Evolutionary conservation across 2,113 vertebrate species (phyloP), one percentile per base, ranked within the genome.

Genomic region (Corydoras sp.): DNA sequence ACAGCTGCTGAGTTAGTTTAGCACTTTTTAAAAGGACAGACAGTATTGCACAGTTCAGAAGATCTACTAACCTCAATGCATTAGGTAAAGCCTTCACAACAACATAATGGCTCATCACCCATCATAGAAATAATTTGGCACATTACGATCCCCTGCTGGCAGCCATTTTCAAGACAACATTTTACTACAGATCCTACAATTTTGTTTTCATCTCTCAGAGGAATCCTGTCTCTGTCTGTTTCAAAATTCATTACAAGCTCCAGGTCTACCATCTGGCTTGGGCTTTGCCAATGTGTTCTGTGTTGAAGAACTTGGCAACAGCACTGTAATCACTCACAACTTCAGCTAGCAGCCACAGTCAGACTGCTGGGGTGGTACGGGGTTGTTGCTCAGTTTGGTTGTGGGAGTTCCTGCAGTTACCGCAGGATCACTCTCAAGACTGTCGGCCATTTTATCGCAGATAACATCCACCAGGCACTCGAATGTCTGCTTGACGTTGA

Each of bases 401-500:
- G 87, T 94, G 82, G 94, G 93, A 68, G 90, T 94, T 75, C 92
- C 91, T 2, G 93, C 91, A 71, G 91, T 85, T 82, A 89, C 85
- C 53, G 91, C 87, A 11, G 95, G 91, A 78, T 97, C 93, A 0
- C 78, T 89, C 85, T 98, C 97, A 88, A 96, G 76, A 68, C 93
- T 97, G 87, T 98, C 95, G 0, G 94, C 96, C 95, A 98, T 98
- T 85, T 95, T 97, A 86, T 98, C 95, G 2, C 96, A 99, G 88
- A 99, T 99, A 83, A 98, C 92, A 82, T 98, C 96, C 64, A 99
- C 94, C 0, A 99, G 93, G 56, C 89, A 90, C 79, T 98, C 96
- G 58, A 99, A 99, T 0, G 94, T 97, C 89, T 99, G 97, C 91
- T 96, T 96, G 83, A 99, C 92, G 0, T 98, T 98, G 80, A 98